Conservation (phyloP, 2,113 vertebrate species). For the Embiotoca jacksoni region DNA sequence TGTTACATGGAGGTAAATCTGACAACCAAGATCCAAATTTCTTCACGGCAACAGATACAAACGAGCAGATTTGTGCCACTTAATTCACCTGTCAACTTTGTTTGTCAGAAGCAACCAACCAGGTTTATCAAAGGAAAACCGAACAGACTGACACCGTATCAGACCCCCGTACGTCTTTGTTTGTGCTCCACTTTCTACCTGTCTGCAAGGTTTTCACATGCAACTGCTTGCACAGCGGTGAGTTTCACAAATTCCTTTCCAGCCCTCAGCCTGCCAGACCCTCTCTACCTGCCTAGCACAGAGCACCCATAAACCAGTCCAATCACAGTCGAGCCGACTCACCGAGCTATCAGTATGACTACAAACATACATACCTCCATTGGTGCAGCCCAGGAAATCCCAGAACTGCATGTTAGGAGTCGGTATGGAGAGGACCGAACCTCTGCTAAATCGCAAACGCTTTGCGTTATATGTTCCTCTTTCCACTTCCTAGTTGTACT, state of each 20-base stretch:
- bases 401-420: constrained; percentile 79
- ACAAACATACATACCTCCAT: constrained; percentile 72
- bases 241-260: constrained; percentile 79
- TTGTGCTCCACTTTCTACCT: constrained; percentile 63
- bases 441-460: constrained; percentile 37
- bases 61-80: constrained; percentile 19
- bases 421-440: constrained; percentile 42
- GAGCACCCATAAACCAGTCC: constrained; percentile 45
- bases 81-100: constrained; percentile 27
- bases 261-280: constrained; percentile 69
- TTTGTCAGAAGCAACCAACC: constrained; percentile 5
- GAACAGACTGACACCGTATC: constrained; percentile 31
- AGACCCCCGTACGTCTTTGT: constrained; percentile 47
- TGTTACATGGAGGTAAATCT: not conserved
- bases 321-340: constrained; percentile 10
- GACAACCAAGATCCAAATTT: not conserved
- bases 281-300: constrained; percentile 55
- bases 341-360: constrained; percentile 25
- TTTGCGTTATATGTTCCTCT: constrained; percentile 32
- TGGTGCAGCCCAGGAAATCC: constrained; percentile 79
- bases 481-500: constrained; percentile 78
- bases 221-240: constrained; percentile 79
- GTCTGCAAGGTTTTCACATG: constrained; percentile 76
- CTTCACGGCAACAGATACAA: constrained; percentile 14
- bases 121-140: constrained; percentile 53